Evolutionary conservation across 2,113 vertebrate genomes (phyloP), one percentile per base, ranked within the genome.

Genomic region (Mormyrus lacerda): DNA sequence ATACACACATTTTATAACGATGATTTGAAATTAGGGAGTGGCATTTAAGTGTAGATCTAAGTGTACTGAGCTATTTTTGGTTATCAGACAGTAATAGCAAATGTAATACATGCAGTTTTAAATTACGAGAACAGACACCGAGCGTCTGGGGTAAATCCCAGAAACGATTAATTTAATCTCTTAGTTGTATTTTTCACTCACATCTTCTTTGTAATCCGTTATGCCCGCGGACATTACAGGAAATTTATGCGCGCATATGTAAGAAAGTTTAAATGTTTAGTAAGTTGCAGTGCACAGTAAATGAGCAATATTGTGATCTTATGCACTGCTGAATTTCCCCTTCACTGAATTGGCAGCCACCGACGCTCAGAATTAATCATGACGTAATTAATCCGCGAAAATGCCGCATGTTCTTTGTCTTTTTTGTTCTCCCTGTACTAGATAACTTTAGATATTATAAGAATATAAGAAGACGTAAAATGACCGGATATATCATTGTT

Each of bases 371-470:
- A 27, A 51, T 35, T 51, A 9, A 10, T 47, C n/a, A 53, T 87
- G 85, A 87, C 85, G 85, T 87, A 51, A 53, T 85, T 50, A 85
- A 85, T 51, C 85, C n/a, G 85, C 50, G 85, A 87, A 87, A 87
- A 87, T 47, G 13, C 47, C 47, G 50, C 85, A 13, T 55, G 85
- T 7, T 35, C 79, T 44, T 27, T 47, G 48, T 51, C 4, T 44
- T 44, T 45, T 47, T 42, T 84, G 85, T 86, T 27, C 11, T 27
- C 83, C 21, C 8, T 44, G 3, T 11, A 47, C 42, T 17, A 76
- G 31, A 73, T 31, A 50, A 85, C 24, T 47, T 47, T 85, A 48
- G n/a, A 8, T 15, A n/a, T 85, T 48, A 44, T 45, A n/a, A n/a
- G 3, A 27, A 8, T 85, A 85, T 48, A 85, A 85, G 0, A 24